Evolutionary conservation across 2,888 invertebrate species (phyloP), one percentile per base, ranked within the genome.

Genomic region (Sinohyriopsis cumingii): DNA sequence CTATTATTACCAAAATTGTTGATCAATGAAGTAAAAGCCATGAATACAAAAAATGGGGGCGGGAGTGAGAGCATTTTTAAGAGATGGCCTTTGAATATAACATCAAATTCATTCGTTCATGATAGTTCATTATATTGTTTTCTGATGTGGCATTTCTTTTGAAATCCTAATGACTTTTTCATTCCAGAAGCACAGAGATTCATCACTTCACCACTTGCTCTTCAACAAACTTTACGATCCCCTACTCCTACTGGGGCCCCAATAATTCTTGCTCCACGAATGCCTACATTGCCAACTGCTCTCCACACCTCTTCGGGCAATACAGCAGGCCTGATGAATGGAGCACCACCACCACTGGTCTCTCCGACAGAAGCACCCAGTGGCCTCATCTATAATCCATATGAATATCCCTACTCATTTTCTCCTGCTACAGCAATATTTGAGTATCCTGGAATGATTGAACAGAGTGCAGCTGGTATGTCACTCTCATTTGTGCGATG

Each of bases 161-260:
- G 2, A 12, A 45, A 12, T 45, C 45, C 12, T 45, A 15, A 45
- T 45, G 15, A 12, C 15, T 45, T 15, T 45, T 15, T 45, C 25
- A 28, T 79, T 77, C 55, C 81, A 82, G 83, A 84, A 72, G 78
- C 82, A 60, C 82, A 82, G 12, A 76, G 84, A n/a, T 76, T 85
- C 63, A 77, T 81, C 53, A 78, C 82, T 15, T 82, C 79, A 53
- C 80, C 82, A 12, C 63, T 81, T 62, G 75, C 77, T 12, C 77
- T 76, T 53, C 75, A 76, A 74, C 76, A 79, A 33, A 70, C 80
- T 53, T 70, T 87, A 68, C 77, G 85, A 73, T 92, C 93, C 4
- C 94, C 93, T 65, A 94, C 95, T 18, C 96, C 97, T 0, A 90
- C 96, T 74, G 96, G 98, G 53, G 96, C 97, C 1, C 98, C 97